A percentile compares a stretch with the other conserved stretches of the same genome.
phyloP scores from a whole-genome alignment of 1,140 invertebrate genomes.

The Thaumatotibia leucotreta region DNA sequence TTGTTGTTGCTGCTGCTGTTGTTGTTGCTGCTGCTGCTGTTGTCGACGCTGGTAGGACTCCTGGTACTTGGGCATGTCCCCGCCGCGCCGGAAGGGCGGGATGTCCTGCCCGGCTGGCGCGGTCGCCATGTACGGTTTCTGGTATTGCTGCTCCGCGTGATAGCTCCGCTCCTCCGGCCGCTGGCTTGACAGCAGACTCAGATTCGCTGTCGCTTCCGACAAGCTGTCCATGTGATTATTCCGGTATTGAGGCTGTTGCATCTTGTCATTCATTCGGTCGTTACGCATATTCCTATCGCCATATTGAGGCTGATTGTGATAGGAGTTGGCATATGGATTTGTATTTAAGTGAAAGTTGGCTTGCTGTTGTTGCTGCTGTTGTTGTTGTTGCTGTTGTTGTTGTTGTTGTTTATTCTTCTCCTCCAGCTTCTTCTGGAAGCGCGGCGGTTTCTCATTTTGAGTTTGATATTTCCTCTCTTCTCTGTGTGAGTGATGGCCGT shows the following conservation, averaged over 20 bases:
- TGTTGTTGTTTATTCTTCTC: slow-evolving; percentile 69
- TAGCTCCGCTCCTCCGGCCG: background rate
- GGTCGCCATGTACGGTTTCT: slow-evolving; percentile 37
- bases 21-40: too few relatives aligned
- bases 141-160: slow-evolving; percentile 46
- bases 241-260: slow-evolving; percentile 44
- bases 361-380: too few relatives aligned
- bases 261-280: slow-evolving; percentile 41
- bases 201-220: slow-evolving; percentile 57
- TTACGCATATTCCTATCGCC: slow-evolving; percentile 37
- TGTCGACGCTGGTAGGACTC: slow-evolving; percentile 37
- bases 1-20: too few relatives aligned
- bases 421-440: slow-evolving; percentile 73
- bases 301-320: slow-evolving; percentile 47
- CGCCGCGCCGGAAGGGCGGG: slow-evolving; percentile 43
- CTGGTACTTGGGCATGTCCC: slow-evolving; percentile 53
- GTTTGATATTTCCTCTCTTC: slow-evolving; percentile 67
- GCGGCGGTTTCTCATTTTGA: slow-evolving; percentile 69
- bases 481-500: slow-evolving; percentile 33
- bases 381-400: slow-evolving; percentile 38
- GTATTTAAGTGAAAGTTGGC: slow-evolving; percentile 38
- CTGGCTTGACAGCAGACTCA: slow-evolving; percentile 58
- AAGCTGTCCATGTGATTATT: slow-evolving; percentile 57
- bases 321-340: slow-evolving; percentile 53
- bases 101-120: slow-evolving; percentile 48